Percentiles rank a stretch among this genome's conserved stretches.
Conservation (phyloP, 2,113 vertebrate genomes). For the Uropsilus gracilis region DNA sequence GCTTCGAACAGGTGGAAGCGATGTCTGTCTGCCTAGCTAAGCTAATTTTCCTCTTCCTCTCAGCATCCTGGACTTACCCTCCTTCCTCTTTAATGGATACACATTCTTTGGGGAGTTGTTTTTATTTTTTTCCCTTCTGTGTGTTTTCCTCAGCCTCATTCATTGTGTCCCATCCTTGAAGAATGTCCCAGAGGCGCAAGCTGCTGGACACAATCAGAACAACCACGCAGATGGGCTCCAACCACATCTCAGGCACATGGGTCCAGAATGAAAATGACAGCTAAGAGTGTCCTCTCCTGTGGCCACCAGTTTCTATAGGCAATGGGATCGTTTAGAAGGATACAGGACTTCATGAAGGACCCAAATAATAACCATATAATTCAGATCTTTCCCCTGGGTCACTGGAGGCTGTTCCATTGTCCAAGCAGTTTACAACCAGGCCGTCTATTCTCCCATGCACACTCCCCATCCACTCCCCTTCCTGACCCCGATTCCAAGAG, state of each 20-base stretch:
- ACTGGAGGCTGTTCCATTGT: background rate
- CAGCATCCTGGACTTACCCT: background rate
- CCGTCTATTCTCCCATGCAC: background rate
- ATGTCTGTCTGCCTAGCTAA: constrained; percentile 60
- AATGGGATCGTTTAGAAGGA: background rate
- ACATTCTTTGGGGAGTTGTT: constrained; percentile 52
- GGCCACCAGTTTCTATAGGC: background rate
- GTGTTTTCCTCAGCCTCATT: constrained; percentile 55
- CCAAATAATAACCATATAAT: background rate
- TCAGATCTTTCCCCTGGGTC: background rate
- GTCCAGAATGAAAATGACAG: background rate
- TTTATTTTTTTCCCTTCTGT: background rate
- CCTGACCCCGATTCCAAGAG: background rate
- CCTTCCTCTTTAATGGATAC: constrained; percentile 63
- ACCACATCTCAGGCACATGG: background rate
- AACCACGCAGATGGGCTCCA: background rate
- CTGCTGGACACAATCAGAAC: constrained; percentile 24
- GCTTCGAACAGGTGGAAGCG: constrained; percentile 54
- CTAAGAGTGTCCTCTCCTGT: background rate
- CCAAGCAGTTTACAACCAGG: background rate
- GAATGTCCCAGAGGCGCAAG: constrained; percentile 10
- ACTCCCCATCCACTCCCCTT: background rate
- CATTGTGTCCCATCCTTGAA: constrained; percentile 52
- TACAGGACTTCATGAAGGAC: background rate
- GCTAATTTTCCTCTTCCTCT: constrained; percentile 67